These are phyloP conservation scores for Abramis brama DNA, from an alignment of 2,113 vertebrate genomes.

Conservation along the genomic window DNA sequence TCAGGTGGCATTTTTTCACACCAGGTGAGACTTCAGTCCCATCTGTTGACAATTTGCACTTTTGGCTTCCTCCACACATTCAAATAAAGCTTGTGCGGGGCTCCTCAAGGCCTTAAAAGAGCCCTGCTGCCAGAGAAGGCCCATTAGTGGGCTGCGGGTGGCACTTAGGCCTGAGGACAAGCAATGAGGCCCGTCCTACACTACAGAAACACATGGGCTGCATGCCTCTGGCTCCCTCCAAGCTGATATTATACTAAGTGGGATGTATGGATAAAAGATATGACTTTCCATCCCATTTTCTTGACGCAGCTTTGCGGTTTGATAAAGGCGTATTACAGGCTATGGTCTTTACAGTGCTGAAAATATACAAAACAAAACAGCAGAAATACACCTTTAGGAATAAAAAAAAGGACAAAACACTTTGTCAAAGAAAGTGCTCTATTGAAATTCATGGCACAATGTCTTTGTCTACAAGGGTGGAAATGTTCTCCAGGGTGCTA, in stretches of 20 bases:
- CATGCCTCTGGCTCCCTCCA: slow-evolving; percentile 17
- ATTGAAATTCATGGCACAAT: slow-evolving; percentile 37
- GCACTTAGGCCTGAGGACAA: slow-evolving; percentile 41
- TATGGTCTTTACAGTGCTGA: neutral
- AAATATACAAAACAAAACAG: neutral
- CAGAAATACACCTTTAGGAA: neutral
- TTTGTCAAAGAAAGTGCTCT: neutral
- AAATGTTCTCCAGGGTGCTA: slow-evolving; percentile 30
- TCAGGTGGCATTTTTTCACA: slow-evolving; percentile 49
- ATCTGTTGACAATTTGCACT: slow-evolving; percentile 57
- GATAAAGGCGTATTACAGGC: neutral
- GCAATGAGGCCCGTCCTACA: slow-evolving; percentile 27
- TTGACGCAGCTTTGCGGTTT: neutral
- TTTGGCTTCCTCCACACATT: slow-evolving; percentile 43
- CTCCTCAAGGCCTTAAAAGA: slow-evolving; percentile 35
- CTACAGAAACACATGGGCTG: slow-evolving; percentile 9
- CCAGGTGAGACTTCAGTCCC: slow-evolving; percentile 45
- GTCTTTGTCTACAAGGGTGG: slow-evolving; percentile 21
- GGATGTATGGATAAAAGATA: slow-evolving; percentile 22
- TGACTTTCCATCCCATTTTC: neutral
- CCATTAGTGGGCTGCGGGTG: slow-evolving; percentile 48
- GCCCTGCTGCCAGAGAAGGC: slow-evolving; percentile 29
- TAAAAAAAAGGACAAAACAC: neutral
- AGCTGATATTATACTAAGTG: slow-evolving; percentile 36
- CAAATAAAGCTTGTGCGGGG: slow-evolving; percentile 3